These are phyloP conservation scores for Xyliphius kryptos DNA, from an alignment of 2,113 vertebrate genomes.

Conservation along the genomic window DNA sequence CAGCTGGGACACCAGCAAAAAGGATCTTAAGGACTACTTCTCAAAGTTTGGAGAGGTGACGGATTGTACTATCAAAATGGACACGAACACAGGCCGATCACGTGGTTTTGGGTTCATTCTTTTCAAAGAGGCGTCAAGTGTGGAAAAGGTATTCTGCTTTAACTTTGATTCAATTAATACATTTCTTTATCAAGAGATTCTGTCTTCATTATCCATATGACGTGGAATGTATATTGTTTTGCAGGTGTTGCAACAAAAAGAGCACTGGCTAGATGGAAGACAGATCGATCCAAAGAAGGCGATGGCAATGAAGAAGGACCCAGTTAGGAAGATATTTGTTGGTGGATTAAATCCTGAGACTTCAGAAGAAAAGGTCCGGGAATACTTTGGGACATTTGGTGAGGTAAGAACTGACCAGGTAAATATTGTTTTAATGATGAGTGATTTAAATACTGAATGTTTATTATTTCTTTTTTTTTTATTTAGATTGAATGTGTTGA, in stretches of 20 bases:
- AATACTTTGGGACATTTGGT: slow-evolving; percentile 92
- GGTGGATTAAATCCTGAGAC: slow-evolving; percentile 96
- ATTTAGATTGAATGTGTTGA: slow-evolving; percentile 91
- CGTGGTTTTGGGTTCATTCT: slow-evolving; percentile 98
- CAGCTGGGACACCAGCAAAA: slow-evolving; percentile 99
- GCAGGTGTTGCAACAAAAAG: slow-evolving; percentile 94
- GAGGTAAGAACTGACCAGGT: no score
- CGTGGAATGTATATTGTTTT: no score
- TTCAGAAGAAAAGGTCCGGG: slow-evolving; percentile 89
- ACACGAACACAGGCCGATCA: slow-evolving; percentile 91
- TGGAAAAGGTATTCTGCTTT: slow-evolving; percentile 65
- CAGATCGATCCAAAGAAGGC: slow-evolving; percentile 97
- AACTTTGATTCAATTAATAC: no score
- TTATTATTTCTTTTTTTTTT: no score
- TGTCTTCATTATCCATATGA: background rate
- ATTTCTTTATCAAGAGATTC: no score
- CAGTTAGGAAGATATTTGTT: slow-evolving; percentile 97
- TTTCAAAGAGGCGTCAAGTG: slow-evolving; percentile 86
- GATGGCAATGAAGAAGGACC: slow-evolving; percentile 98
- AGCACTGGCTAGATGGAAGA: slow-evolving; percentile 90
- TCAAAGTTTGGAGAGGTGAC: slow-evolving; percentile 95
- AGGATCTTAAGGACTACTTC: slow-evolving; percentile 97
- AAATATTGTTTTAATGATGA: no score
- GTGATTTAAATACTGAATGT: no score
- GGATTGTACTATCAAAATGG: slow-evolving; percentile 98